Evolutionary conservation across 2,888 invertebrate genomes (phyloP).

Genomic region (Spodoptera exigua): DNA sequence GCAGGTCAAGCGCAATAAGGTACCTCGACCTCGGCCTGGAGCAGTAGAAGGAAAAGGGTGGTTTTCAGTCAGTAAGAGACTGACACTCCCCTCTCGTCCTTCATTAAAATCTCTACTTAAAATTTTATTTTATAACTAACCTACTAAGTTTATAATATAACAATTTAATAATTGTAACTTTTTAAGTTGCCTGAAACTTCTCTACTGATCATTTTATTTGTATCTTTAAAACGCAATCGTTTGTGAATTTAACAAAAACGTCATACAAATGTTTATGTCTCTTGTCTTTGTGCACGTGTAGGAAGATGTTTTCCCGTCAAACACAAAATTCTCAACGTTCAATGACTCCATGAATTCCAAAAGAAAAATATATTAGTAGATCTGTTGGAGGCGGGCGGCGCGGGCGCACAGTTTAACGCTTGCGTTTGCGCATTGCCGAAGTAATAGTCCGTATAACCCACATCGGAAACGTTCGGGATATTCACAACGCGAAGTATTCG

Average conservation of each 20-base stretch:
- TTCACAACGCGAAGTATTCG: constrained; percentile 47
- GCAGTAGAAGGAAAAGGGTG: too few relatives aligned
- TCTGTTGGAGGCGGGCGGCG: constrained; percentile 48
- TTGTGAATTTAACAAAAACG: constrained; percentile 1
- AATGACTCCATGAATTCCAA: constrained; percentile 57
- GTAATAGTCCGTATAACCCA: constrained; percentile 47
- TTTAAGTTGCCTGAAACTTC: not conserved
- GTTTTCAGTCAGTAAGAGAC: too few relatives aligned
- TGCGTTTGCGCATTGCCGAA: constrained; percentile 37
- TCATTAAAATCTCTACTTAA: too few relatives aligned
- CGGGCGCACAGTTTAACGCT: constrained; percentile 49
- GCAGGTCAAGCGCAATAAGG: too few relatives aligned
- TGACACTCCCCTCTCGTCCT: too few relatives aligned
- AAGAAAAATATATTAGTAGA: constrained; percentile 58
- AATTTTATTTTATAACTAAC: not conserved
- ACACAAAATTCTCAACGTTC: constrained; percentile 51
- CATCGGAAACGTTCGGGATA: constrained; percentile 42
- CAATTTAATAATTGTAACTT: not conserved
- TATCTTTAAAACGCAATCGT: constrained; percentile 8
- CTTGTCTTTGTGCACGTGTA: constrained; percentile 43
- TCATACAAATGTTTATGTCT: constrained; percentile 4
- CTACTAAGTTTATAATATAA: not conserved
- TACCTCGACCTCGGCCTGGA: too few relatives aligned
- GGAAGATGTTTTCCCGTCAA: constrained; percentile 44
- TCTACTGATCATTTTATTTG: not conserved